Evolutionary conservation across 2,888 invertebrate genomes (phyloP), one percentile per base, ranked within the genome.

Genomic region (Zaprionus lineosus): DNA sequence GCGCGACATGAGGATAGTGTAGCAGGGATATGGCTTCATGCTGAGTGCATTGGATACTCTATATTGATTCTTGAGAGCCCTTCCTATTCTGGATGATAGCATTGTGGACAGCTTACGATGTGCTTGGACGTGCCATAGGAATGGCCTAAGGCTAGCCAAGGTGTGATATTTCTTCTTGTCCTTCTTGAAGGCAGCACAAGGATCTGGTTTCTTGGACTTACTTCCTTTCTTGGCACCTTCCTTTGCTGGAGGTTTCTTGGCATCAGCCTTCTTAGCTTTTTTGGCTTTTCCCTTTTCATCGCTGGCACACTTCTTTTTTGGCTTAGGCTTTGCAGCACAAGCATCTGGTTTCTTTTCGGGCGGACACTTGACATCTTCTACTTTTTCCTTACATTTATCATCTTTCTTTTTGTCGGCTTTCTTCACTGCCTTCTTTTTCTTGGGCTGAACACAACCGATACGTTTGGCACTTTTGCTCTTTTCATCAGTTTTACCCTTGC

Each of bases 131-230:
- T 9, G 5, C n/a, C n/a, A n/a, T n/a, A n/a, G n/a, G n/a, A n/a
- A n/a, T n/a, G n/a, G n/a, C n/a, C n/a, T n/a, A n/a, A 41, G 68
- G 8, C 24, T 56, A 2, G 44, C 1, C 2, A 15, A 21, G 0
- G 77, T 76, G 0, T 74, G 76, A 19, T 44, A 73, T 5, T 68
- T 69, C 14, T 77, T 74, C 8, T 68, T 16, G 1, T 28, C 15
- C 8, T 48, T 37, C 11, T 48, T 58, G 9, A 57, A 43, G 8
- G 3, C 7, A 21, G 21, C 21, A 7, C 21, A 21, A 7, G 21
- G 21, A 21, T 21, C 21, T n/a, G n/a, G n/a, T n/a, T n/a, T n/a
- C 12, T 36, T 39, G 7, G 18, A 50, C 33, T 12, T 39, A n/a
- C n/a, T n/a, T n/a, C n/a, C 59, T 4, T 26, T 53, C 16, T 60